Conservation (phyloP, 2,113 vertebrate genomes). For the Trichechus manatus region DNA sequence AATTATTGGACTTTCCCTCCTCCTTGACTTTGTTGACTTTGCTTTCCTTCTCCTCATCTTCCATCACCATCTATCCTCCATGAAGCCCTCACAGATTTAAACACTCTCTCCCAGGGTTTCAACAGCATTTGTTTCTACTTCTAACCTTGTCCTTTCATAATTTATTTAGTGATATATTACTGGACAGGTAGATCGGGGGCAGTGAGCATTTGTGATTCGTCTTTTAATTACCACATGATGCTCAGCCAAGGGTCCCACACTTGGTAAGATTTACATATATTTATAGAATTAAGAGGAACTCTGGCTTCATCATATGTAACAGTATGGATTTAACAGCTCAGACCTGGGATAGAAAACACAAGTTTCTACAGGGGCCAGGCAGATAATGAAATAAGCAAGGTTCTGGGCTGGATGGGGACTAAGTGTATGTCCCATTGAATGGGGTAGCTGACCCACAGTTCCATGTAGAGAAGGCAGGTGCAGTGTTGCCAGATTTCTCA, state of each 20-base stretch:
- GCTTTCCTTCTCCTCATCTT: neutral
- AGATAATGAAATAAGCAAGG: neutral
- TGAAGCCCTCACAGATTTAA: too few relatives aligned
- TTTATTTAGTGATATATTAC: neutral
- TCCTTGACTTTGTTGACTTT: neutral
- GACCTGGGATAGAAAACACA: neutral
- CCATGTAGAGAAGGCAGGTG: neutral
- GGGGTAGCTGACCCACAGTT: neutral
- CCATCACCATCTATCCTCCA: neutral
- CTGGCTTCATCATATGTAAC: neutral
- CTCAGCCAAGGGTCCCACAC: neutral
- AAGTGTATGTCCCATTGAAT: neutral
- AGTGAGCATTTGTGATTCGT: neutral
- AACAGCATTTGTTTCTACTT: neutral
- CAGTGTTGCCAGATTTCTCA: neutral
- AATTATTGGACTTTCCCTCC: neutral
- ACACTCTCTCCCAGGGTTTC: neutral
- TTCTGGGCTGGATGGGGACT: neutral
- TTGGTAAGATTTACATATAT: neutral
- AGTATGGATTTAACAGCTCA: neutral
- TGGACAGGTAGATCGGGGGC: neutral
- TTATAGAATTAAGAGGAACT: neutral
- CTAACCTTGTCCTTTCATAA: neutral
- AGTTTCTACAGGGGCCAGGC: neutral
- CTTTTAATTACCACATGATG: neutral